Evolutionary conservation across 2,797 vertebrate genomes (phyloP).

Genomic region (Acanthornis magna): DNA sequence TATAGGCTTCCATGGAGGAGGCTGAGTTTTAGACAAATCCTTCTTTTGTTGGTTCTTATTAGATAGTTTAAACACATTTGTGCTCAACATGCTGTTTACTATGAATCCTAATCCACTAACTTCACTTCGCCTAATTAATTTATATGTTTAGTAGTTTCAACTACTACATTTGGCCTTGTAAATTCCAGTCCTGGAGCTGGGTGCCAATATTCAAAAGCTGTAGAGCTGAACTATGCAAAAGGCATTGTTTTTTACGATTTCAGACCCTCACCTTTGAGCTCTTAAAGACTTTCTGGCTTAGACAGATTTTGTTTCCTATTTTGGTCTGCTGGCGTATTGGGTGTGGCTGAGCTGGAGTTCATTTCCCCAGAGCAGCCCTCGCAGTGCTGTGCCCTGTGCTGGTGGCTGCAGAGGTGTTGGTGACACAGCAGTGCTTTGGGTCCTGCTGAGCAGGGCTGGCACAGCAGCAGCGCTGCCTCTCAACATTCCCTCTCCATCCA

Average conservation of each 20-base stretch:
- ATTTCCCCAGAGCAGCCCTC: too few species aligned
- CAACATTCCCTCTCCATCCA: too few species aligned
- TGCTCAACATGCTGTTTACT: neutral
- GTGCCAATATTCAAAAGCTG: neutral
- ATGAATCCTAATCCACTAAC: neutral
- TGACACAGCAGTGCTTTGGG: neutral
- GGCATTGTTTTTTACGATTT: neutral
- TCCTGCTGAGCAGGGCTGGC: neutral
- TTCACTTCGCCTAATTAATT: neutral
- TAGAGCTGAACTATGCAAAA: neutral
- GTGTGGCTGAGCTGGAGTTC: neutral
- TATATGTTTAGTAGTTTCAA: neutral
- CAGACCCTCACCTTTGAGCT: neutral
- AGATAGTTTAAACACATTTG: neutral
- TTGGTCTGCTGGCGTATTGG: neutral
- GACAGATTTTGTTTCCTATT: neutral
- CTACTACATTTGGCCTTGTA: neutral
- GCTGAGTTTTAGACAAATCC: neutral
- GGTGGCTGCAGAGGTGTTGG: neutral
- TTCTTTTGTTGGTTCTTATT: neutral
- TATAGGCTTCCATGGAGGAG: neutral
- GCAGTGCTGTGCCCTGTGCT: neutral
- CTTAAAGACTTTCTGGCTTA: neutral
- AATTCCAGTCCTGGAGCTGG: neutral
- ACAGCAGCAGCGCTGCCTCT: too few species aligned